Evolutionary conservation across 2,797 vertebrate genomes (phyloP), one percentile per base, ranked within the genome.

Genomic region (Eleutherodactylus coqui): DNA sequence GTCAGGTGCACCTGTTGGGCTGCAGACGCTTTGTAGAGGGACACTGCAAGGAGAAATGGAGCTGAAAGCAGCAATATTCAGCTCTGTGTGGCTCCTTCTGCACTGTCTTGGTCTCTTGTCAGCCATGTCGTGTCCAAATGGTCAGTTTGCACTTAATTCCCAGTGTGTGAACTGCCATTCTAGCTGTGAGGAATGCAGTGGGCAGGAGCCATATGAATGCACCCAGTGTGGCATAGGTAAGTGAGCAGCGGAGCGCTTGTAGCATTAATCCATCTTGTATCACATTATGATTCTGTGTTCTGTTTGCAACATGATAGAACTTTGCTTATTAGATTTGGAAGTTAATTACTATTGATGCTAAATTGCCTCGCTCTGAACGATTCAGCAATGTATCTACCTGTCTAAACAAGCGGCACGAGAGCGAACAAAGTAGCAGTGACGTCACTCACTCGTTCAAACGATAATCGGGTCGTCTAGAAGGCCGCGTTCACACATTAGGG

Each of bases 111-210:
- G 41, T 38, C 27, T 51, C 43, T 43, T 38, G 43, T 83, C 92
- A 43, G 64, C 89, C 55, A 72, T 88, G 43, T 77, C 87, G 24
- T 96, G 95, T 89, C 92, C 93, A 51, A 94, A 91, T 45, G 95
- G 95, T 29, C 94, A 95, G 89, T 96, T 96, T 83, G 0, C 90
- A 75, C 90, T 94, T 81, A 94, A 93, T 87, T 92, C 49, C 84
- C 95, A 93, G 90, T 96, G 95, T 76, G 94, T 94, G 89, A 91
- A 93, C 87, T 96, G 95, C 79, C 95, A 96, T 77, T 93, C 94
- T 89, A 94, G 93, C 93, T 96, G 95, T 89, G 89, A 92, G 1
- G 94, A 94, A 92, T 96, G 95, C 91, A 88, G 75, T 69, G 95
- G 95, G 0, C 94, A 95, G 14, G 95, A 96, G 92, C 93, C 95